Evolutionary conservation across 2,113 vertebrate species (phyloP).

Genomic region (Ia io): DNA sequence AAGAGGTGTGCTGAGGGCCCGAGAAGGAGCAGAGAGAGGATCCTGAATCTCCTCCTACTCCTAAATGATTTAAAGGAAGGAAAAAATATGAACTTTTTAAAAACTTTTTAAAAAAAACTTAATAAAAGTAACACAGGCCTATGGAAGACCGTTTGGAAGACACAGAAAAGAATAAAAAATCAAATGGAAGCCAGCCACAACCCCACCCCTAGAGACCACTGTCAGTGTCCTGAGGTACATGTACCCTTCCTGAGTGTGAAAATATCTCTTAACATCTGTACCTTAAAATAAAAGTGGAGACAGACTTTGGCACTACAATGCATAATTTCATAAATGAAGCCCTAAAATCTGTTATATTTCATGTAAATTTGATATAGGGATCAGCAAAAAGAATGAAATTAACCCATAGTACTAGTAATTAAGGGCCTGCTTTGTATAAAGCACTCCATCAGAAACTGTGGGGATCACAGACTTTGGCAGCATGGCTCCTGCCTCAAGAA

Average conservation of each 20-base stretch:
- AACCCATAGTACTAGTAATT: not conserved
- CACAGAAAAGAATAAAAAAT: not conserved
- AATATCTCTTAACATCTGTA: not conserved
- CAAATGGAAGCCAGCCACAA: not conserved
- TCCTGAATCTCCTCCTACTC: not conserved
- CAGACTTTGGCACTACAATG: not conserved
- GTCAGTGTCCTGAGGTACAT: not conserved
- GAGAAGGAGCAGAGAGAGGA: not conserved
- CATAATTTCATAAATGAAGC: not conserved
- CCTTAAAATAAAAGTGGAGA: conserved; percentile 32
- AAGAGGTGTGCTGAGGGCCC: not conserved
- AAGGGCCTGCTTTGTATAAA: not conserved
- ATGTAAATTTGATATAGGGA: not conserved
- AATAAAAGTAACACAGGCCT: conserved; percentile 13
- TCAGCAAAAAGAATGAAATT: not conserved
- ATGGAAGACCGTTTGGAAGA: not conserved
- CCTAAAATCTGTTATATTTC: not conserved
- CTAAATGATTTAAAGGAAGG: conserved; percentile 41
- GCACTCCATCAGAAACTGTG: rapidly evolving
- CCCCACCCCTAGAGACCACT: not conserved
- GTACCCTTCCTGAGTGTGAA: not conserved
- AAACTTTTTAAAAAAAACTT: not conserved
- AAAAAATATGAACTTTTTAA: not conserved
- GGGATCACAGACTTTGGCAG: not conserved
- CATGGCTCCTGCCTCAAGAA: not conserved